phyloP scores from a whole-genome alignment of 2,797 vertebrate genomes.

The Onychomys leucogaster region DNA sequence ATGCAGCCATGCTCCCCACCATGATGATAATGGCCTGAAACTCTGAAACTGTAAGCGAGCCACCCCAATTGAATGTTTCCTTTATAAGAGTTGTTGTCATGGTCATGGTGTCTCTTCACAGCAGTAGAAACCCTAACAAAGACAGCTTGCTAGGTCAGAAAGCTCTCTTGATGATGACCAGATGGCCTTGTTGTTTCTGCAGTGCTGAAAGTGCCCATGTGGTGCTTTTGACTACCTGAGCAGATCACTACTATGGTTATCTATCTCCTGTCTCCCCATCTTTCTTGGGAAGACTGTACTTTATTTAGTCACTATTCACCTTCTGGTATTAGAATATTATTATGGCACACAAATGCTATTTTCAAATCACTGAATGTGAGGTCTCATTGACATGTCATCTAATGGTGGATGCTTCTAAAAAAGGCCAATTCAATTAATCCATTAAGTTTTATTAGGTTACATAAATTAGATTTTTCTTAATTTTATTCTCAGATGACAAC shows the following conservation, averaged over 20 bases:
- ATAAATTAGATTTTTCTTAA: slow-evolving; percentile 56
- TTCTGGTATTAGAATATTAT: neutral
- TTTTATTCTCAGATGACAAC: slow-evolving; percentile 61
- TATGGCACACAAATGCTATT: neutral
- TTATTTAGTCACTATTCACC: neutral
- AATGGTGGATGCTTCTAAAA: neutral
- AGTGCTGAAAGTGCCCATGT: neutral
- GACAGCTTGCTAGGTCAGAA: neutral
- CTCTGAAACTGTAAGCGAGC: neutral
- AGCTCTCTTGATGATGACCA: neutral
- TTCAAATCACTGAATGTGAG: neutral
- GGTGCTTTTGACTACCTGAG: neutral
- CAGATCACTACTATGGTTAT: neutral
- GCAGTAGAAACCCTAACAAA: neutral
- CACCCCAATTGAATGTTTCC: neutral
- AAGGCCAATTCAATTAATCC: neutral
- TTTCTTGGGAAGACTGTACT: neutral
- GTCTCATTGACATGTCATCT: neutral
- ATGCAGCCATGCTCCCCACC: neutral
- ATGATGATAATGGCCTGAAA: neutral
- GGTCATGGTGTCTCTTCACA: neutral
- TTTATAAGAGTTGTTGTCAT: neutral
- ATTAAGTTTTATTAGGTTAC: slow-evolving; percentile 33
- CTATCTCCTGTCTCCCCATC: neutral
- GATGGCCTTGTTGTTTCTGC: neutral